Conservation (phyloP, 2,888 invertebrate species). For the Seladonia tumulorum region DNA sequence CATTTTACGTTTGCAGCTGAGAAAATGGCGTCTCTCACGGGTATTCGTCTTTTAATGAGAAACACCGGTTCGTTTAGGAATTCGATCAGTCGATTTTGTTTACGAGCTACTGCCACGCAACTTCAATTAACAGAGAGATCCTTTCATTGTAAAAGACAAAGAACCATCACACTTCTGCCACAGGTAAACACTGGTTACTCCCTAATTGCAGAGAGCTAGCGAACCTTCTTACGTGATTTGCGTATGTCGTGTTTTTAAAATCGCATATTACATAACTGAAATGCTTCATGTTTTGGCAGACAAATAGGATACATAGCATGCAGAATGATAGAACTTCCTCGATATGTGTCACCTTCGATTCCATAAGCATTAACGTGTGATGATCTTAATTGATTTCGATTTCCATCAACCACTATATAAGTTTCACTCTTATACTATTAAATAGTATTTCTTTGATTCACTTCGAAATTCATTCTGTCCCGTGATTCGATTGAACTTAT, state of each 20-base stretch:
- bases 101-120: constrained; percentile 51
- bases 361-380: not conserved
- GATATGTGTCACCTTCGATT: not conserved
- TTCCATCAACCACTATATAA: not conserved
- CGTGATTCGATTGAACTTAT: not conserved
- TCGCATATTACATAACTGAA: constrained; percentile 73
- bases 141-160: constrained; percentile 68
- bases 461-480: not conserved
- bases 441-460: constrained; percentile 5
- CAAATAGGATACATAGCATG: not conserved
- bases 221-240: constrained; percentile 11
- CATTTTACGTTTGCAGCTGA: constrained; percentile 23
- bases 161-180: constrained; percentile 49
- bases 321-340: not conserved
- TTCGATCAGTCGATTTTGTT: constrained; percentile 66
- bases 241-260: constrained; percentile 39
- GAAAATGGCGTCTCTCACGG: constrained; percentile 81
- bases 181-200: constrained; percentile 73
- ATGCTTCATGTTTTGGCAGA: constrained; percentile 28
- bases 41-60: constrained; percentile 77
- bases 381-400: constrained; percentile 4
- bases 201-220: constrained; percentile 8
- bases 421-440: not conserved
- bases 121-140: constrained; percentile 64
- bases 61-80: constrained; percentile 76